These are phyloP conservation scores for Notiomystis cincta DNA, from an alignment of 2,113 vertebrate genomes.

Conservation along the genomic window DNA sequence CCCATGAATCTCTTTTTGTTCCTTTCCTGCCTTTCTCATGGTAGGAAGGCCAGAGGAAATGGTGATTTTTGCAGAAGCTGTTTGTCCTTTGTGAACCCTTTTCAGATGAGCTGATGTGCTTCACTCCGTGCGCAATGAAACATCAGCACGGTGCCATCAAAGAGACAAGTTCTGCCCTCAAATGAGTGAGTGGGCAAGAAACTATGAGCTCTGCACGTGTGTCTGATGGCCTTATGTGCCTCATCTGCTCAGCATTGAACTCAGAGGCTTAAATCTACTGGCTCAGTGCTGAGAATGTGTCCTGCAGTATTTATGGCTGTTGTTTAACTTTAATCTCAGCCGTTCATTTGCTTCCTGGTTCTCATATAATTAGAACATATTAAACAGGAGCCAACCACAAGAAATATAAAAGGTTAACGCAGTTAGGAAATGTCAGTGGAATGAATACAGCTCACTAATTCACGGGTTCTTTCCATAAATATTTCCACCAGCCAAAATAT, in stretches of 20 bases:
- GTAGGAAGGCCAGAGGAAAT: neutral
- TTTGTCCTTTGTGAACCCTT: neutral
- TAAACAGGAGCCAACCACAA: slow-evolving; percentile 57
- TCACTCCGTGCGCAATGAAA: fast-evolving
- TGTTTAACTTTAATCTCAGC: slow-evolving; percentile 49
- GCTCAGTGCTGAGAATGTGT: neutral
- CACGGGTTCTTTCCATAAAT: slow-evolving; percentile 48
- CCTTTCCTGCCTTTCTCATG: neutral
- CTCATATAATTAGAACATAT: slow-evolving; percentile 54
- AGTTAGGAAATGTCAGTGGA: slow-evolving; percentile 58
- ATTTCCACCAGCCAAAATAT: slow-evolving; percentile 58
- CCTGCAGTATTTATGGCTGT: slow-evolving; percentile 12
- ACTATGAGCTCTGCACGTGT: neutral
- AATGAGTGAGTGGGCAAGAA: neutral
- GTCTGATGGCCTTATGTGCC: neutral
- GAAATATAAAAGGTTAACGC: slow-evolving; percentile 55
- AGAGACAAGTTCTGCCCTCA: neutral
- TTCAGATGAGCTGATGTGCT: neutral
- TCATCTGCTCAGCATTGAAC: neutral
- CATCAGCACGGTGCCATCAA: neutral
- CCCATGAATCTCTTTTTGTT: neutral
- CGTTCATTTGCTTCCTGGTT: slow-evolving; percentile 31
- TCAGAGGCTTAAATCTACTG: neutral
- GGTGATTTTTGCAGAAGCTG: neutral
- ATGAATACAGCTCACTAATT: slow-evolving; percentile 27